phyloP scores from a whole-genome alignment of 2,888 invertebrate species.

The Apotomis capreana region DNA sequence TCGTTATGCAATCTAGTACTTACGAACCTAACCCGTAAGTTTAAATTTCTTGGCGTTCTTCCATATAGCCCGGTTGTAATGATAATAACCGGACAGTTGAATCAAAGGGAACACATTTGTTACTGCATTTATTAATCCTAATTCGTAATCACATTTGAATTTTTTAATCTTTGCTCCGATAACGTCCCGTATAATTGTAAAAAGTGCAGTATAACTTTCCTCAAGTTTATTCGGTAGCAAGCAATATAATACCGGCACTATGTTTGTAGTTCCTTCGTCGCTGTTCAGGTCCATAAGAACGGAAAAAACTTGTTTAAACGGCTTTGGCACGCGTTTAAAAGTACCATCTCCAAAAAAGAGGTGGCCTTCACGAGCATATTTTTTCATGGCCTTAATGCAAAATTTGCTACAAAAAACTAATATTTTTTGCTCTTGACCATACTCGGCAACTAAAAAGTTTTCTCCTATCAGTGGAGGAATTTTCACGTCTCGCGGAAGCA shows the following conservation, averaged over 20 bases:
- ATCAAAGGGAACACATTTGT: slow-evolving; percentile 20
- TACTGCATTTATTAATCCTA: slow-evolving; percentile 16
- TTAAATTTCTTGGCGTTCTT: slow-evolving; percentile 11
- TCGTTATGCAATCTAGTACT: no score
- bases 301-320: slow-evolving; percentile 16
- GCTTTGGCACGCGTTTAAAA: slow-evolving; percentile 10
- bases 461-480: slow-evolving; percentile 14
- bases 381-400: slow-evolving; percentile 10
- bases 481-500: slow-evolving; percentile 11
- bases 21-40: no score
- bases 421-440: slow-evolving; percentile 11
- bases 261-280: slow-evolving; percentile 14
- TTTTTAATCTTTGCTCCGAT: slow-evolving; percentile 16
- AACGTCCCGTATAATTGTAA: slow-evolving; percentile 21
- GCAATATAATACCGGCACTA: slow-evolving; percentile 14
- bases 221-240: slow-evolving; percentile 13
- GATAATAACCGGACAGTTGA: slow-evolving; percentile 1
- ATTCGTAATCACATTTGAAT: slow-evolving; percentile 16
- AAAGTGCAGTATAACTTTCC: slow-evolving; percentile 14
- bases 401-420: slow-evolving; percentile 12
- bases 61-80: slow-evolving; percentile 13
- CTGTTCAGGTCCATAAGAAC: slow-evolving; percentile 18
- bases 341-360: slow-evolving; percentile 9
- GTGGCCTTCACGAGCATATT: slow-evolving; percentile 8
- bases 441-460: slow-evolving; percentile 14